phyloP scores from a whole-genome alignment of 2,888 invertebrate species.

The Ecdyonurus torrentis region DNA sequence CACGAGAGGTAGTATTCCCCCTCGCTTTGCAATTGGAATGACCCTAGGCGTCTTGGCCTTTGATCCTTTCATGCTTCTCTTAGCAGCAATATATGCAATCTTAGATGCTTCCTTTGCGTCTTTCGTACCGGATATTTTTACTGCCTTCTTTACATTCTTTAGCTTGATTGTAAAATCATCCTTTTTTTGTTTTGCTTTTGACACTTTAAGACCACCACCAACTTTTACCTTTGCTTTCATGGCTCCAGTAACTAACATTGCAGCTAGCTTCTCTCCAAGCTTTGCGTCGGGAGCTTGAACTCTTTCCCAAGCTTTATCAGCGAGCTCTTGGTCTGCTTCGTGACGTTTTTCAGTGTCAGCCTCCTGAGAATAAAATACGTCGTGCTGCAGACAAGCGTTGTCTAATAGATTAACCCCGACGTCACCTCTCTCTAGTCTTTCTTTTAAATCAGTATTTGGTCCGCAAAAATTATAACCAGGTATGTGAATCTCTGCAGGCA shows the following conservation, averaged over 20 bases:
- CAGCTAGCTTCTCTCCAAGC: constrained; percentile 11
- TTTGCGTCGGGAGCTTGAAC: constrained; percentile 9
- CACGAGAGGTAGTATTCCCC: too few species aligned
- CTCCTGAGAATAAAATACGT: constrained; percentile 18
- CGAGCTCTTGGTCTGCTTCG: constrained; percentile 11
- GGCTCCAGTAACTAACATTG: too few species aligned
- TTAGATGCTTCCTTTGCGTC: too few species aligned
- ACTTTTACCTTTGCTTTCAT: constrained; percentile 13
- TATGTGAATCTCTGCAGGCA: constrained; percentile 12
- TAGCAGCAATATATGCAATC: too few species aligned
- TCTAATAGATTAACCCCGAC: constrained; percentile 20
- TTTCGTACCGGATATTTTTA: too few species aligned
- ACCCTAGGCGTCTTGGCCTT: too few species aligned
- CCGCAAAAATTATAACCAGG: constrained; percentile 13
- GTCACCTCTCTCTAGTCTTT: constrained; percentile 20
- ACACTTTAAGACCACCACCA: not conserved
- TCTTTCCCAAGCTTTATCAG: constrained; percentile 11
- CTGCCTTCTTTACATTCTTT: too few species aligned
- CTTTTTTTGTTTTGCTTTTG: too few species aligned
- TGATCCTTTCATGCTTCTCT: too few species aligned
- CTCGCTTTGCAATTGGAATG: too few species aligned
- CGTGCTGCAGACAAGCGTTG: constrained; percentile 20
- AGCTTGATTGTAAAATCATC: too few species aligned
- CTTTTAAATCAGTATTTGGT: constrained; percentile 11
- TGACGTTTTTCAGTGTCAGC: constrained; percentile 10